Percentiles rank a stretch among this genome's conserved stretches.
These are phyloP conservation scores for Hofmannophila pseudospretella DNA, from an alignment of 2,888 invertebrate species.

Conservation along the genomic window DNA sequence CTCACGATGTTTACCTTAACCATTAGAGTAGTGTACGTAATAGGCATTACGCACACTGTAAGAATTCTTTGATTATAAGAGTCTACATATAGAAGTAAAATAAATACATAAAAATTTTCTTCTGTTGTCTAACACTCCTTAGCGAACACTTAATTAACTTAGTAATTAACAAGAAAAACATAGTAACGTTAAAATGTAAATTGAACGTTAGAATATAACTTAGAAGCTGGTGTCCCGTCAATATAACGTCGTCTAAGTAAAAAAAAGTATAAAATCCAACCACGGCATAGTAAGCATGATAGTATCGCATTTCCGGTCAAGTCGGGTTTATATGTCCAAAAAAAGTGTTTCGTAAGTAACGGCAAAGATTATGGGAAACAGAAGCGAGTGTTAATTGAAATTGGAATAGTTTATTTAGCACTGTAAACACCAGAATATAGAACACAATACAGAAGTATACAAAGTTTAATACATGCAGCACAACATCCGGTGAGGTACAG, in stretches of 20 bases:
- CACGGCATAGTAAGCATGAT: slow-evolving; percentile 53
- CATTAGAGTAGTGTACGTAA: too few relatives aligned
- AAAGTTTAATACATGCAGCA: too few relatives aligned
- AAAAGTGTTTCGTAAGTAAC: slow-evolving; percentile 48
- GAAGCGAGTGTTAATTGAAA: too few relatives aligned
- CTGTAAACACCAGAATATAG: too few relatives aligned
- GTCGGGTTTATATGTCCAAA: slow-evolving; percentile 50
- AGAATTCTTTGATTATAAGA: too few relatives aligned
- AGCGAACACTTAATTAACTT: slow-evolving; percentile 4
- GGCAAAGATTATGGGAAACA: slow-evolving; percentile 34
- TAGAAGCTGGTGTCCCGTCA: slow-evolving; percentile 5
- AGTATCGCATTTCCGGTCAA: slow-evolving; percentile 69
- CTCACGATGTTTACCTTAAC: too few relatives aligned
- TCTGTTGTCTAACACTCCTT: neutral
- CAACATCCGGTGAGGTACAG: too few relatives aligned
- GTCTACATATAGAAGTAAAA: too few relatives aligned
- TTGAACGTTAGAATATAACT: slow-evolving; percentile 4
- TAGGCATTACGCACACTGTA: too few relatives aligned
- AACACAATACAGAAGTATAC: too few relatives aligned
- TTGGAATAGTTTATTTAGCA: too few relatives aligned
- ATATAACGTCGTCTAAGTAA: slow-evolving; percentile 2
- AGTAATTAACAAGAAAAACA: slow-evolving; percentile 6
- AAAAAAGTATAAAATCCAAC: slow-evolving; percentile 37
- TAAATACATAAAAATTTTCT: too few relatives aligned
- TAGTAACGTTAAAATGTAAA: slow-evolving; percentile 7